Evolutionary conservation across 2,888 invertebrate genomes (phyloP), one percentile per base, ranked within the genome.

Genomic region (Unio pictorum): DNA sequence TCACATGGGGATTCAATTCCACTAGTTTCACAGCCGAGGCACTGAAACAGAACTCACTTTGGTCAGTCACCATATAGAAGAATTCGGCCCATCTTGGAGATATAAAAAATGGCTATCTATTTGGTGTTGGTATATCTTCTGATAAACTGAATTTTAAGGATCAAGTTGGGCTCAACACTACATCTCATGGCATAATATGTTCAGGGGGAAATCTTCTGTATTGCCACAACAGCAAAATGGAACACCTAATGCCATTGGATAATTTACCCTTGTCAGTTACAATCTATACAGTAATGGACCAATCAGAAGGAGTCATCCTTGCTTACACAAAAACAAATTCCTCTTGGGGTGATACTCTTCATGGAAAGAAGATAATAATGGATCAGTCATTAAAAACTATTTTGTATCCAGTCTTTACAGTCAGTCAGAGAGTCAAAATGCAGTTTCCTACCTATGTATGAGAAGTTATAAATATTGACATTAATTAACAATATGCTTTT

Each of bases 1-100:
- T 85, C 66, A 87, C 88, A 11, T 88, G 88, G 88, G 87, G 87
- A 1, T 87, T 87, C 67, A 85, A 82, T 73, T 87, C 86, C 18
- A 87, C 87, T 8, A 86, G 85, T n/a, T 88, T 87, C 67, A 87
- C 86, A 6, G 88, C 86, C 1, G 87, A 87, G 70, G 73, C 78
- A 4, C 70, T 88, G 23, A 61, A 71, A 7, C 66, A 67, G 20
- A 80, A 75, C 64, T 76, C 83, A 26, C 79, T 84, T 64, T 88
- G 87, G 88, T 83, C 86, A 0, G 83, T 88, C 26, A 84, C 85
- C 18, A 75, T 88, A 3, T 85, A 86, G 75, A 81, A 81, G 60
- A 88, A 88, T 75, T 74, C 81, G 23, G 81, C 80, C 67, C 85
- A 86, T 60, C 80, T 84, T 61, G 86, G 85, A 26, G 82, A 86